Percentiles rank a stretch among this genome's conserved stretches.
phyloP scores from a whole-genome alignment of 2,797 vertebrate genomes.

The Champsocephalus gunnari region DNA sequence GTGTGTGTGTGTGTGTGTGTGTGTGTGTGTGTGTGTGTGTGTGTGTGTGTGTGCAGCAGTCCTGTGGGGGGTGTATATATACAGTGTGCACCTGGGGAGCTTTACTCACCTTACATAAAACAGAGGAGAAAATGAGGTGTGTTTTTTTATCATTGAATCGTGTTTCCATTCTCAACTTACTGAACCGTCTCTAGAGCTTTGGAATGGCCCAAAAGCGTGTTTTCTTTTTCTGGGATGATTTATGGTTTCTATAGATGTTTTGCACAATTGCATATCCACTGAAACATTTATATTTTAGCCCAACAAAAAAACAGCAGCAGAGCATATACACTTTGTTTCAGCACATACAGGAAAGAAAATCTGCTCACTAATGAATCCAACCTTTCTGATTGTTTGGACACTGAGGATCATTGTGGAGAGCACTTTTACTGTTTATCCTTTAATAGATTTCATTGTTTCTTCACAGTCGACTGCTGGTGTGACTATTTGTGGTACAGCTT shows the following conservation, averaged over 20 bases:
- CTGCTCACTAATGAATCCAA: background rate
- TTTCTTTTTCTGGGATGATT: background rate
- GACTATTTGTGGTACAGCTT: background rate
- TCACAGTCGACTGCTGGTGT: background rate
- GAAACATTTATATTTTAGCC: background rate
- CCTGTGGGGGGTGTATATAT: constrained; percentile 10
- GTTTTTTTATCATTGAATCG: constrained; percentile 29
- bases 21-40: constrained; percentile 18
- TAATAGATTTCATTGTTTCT: background rate
- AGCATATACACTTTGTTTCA: background rate
- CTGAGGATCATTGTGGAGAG: background rate
- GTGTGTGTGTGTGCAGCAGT: constrained; percentile 21
- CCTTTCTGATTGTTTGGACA: background rate
- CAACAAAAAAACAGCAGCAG: background rate
- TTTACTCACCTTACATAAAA: constrained; percentile 35
- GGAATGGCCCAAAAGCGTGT: too few relatives aligned
- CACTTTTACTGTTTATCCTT: background rate
- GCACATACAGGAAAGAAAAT: background rate
- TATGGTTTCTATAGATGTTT: background rate
- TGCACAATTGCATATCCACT: background rate
- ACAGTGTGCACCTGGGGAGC: constrained; percentile 38
- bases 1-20: constrained; percentile 28
- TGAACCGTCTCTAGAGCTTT: constrained; percentile 8
- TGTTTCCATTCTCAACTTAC: constrained; percentile 10
- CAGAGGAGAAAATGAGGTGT: constrained; percentile 27